Evolutionary conservation across 2,797 vertebrate species (phyloP), one percentile per base, ranked within the genome.

Genomic region (Nannoperca obscura): DNA sequence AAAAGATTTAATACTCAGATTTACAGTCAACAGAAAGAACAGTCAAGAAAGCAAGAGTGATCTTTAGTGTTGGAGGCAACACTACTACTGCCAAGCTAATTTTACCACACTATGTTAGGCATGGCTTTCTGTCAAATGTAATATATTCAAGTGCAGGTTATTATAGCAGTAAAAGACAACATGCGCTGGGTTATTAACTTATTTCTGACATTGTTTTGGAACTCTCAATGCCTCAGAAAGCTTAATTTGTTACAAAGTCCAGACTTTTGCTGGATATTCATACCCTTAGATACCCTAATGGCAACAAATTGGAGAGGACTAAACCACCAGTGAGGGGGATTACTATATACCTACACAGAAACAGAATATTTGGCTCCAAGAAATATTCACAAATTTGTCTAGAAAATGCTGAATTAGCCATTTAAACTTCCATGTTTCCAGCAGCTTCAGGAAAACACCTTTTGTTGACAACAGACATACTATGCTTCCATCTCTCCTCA

Each of bases 391-490:
- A 64, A 0, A 47, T 47, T 0, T 27, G n/a, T 54, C n/a, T 8
- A 24, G 10, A 24, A 15, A 9, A n/a, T 0, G 1, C 5, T n/a
- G 5, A 24, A 1, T 3, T 3, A 5, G 0, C 2, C 12, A 34
- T 61, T 8, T 0, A 20, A 49, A 67, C 7, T 2, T 47, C 1
- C 3, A 15, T 14, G 1, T 49, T 15, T 50, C 12, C 2, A 19
- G 17, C 24, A 27, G 17, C 34, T 67, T 44, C n/a, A 40, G 4
- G 7, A 34, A 53, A 53, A 57, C 22, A 34, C 0, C 1, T 55
- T 52, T 20, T 20, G 10, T 42, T 13, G 17, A 30, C 13, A 22
- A 38, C 24, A 20, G 4, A 34, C 11, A 15, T 1, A 15, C 9
- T 7, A 0, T 27, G 3, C 15, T 3, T 19, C 10, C 19, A 53